These are phyloP conservation scores for Girardinus metallicus DNA, from an alignment of 2,797 vertebrate species.

Conservation along the genomic window DNA sequence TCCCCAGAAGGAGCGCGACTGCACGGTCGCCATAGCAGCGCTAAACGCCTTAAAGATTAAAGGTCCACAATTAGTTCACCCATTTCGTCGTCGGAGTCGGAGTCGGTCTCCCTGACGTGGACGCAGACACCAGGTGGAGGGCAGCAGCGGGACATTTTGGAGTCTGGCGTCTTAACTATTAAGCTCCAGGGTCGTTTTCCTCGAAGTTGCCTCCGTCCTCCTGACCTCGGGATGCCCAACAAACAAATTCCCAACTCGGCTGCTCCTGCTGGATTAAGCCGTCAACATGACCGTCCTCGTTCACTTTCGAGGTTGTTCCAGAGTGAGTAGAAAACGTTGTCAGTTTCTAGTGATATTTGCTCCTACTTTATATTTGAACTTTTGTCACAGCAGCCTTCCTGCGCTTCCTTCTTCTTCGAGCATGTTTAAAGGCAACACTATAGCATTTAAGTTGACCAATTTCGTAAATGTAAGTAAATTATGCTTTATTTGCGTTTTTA, in stretches of 20 bases:
- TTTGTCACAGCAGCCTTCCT: not conserved
- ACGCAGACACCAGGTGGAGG: not conserved
- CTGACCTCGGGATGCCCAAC: conserved; percentile 45
- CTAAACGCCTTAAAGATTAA: conserved; percentile 5
- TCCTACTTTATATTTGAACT: not conserved
- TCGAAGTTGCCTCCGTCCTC: conserved; percentile 3
- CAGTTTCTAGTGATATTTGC: not conserved
- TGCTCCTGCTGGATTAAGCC: conserved; percentile 20
- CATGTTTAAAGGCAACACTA: not conserved
- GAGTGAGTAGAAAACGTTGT: conserved; percentile 56
- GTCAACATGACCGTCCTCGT: conserved; percentile 50
- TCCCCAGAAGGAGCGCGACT: conserved; percentile 15
- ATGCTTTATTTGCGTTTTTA: not conserved
- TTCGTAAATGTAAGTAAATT: not conserved
- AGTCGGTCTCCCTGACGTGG: not conserved
- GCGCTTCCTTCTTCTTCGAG: not conserved
- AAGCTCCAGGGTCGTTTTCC: conserved; percentile 10
- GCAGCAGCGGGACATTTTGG: not conserved
- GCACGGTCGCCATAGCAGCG: conserved; percentile 36
- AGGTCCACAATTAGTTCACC: not conserved
- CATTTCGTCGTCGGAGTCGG: not conserved
- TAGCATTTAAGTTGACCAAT: not conserved
- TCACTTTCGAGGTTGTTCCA: conserved; percentile 52
- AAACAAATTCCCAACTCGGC: not conserved
- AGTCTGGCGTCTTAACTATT: not conserved